A percentile compares a stretch with the other conserved stretches of the same genome.
Conservation (phyloP, 2,797 vertebrate genomes). For the Macropodus opercularis region DNA sequence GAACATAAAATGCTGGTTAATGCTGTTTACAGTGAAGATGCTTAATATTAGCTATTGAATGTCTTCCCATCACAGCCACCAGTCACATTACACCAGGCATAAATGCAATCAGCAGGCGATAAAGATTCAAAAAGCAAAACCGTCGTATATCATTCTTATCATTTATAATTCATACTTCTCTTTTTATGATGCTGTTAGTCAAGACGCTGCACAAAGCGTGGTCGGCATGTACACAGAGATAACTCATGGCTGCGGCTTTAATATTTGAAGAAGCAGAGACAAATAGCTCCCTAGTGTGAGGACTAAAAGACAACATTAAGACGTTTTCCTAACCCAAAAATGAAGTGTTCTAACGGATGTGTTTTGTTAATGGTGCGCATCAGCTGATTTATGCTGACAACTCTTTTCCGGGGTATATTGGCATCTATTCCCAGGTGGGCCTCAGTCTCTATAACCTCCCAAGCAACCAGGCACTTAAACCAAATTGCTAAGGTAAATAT, state of each 20-base stretch:
- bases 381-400: slow-evolving; percentile 71
- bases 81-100: slow-evolving; percentile 27
- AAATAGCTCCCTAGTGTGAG: slow-evolving; percentile 53
- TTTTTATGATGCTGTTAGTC: slow-evolving; percentile 60
- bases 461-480: slow-evolving; percentile 64
- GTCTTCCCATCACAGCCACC: slow-evolving; percentile 10
- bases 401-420: slow-evolving; percentile 57
- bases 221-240: slow-evolving; percentile 42
- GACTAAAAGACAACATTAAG: slow-evolving; percentile 56
- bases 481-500: slow-evolving; percentile 76
- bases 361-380: slow-evolving; percentile 61
- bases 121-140: slow-evolving; percentile 46
- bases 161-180: slow-evolving; percentile 72
- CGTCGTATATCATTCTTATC: slow-evolving; percentile 42
- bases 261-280: slow-evolving; percentile 71
- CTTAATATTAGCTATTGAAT: slow-evolving; percentile 32
- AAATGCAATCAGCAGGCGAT: slow-evolving; percentile 44
- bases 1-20: background rate
- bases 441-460: slow-evolving; percentile 42
- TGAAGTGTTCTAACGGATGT: slow-evolving; percentile 56
- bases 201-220: slow-evolving; percentile 58
- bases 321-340: slow-evolving; percentile 43
- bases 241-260: slow-evolving; percentile 64
- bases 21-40: background rate
- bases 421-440: slow-evolving; percentile 71